These are phyloP conservation scores for Galerucella calmariensis DNA, from an alignment of 2,888 invertebrate species.

Conservation along the genomic window DNA sequence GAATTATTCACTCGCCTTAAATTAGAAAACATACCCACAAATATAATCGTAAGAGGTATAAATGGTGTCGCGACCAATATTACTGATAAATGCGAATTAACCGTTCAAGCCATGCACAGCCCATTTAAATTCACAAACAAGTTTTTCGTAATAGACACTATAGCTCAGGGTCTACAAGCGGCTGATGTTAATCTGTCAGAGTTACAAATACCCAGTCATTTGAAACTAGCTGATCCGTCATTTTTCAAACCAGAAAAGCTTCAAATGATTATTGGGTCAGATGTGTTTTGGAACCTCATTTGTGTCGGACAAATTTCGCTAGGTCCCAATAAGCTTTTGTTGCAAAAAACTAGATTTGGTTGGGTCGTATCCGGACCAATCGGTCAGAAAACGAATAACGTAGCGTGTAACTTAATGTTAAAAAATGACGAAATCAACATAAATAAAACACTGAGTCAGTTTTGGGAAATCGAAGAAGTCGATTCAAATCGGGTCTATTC, in stretches of 20 bases:
- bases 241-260: too few species aligned
- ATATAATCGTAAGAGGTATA: too few species aligned
- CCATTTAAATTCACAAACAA: constrained; percentile 1
- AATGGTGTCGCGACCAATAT: background rate
- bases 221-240: background rate
- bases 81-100: constrained; percentile 1
- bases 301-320: too few species aligned
- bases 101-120: background rate
- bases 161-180: background rate
- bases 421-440: background rate
- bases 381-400: background rate
- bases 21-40: background rate
- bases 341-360: too few species aligned
- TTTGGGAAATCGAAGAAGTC: too few species aligned
- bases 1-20: background rate
- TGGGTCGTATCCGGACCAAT: too few species aligned
- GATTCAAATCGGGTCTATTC: too few species aligned
- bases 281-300: too few species aligned
- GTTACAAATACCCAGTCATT: constrained; percentile 1
- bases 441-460: too few species aligned
- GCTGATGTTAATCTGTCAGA: constrained; percentile 2
- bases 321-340: too few species aligned
- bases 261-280: too few species aligned
- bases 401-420: background rate
- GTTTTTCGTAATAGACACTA: background rate